A percentile compares a stretch with the other conserved stretches of the same genome.
Conservation (phyloP, 2,888 invertebrate genomes). For the Epistrophe eligans region DNA sequence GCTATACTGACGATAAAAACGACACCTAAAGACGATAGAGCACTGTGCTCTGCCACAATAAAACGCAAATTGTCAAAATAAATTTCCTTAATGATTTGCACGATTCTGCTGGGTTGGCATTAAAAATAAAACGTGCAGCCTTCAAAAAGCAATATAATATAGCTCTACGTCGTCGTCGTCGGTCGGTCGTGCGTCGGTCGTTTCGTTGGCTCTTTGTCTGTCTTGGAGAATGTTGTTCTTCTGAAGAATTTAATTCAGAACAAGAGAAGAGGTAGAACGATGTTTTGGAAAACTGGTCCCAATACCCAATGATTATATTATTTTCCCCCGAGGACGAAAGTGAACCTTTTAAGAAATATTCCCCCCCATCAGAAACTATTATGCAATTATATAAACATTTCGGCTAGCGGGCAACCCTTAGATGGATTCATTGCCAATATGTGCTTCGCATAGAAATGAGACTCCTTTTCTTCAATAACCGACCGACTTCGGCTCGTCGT, state of each 20-base stretch:
- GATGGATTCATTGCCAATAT: slow-evolving; percentile 69
- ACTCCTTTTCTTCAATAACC: neutral
- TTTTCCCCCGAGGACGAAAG: slow-evolving; percentile 35
- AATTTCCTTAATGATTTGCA: slow-evolving; percentile 77
- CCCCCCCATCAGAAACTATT: slow-evolving; percentile 49
- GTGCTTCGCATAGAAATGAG: slow-evolving; percentile 66
- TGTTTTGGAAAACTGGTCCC: slow-evolving; percentile 32
- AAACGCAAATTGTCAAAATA: slow-evolving; percentile 77
- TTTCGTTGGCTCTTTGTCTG: neutral
- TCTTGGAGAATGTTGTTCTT: slow-evolving; percentile 19
- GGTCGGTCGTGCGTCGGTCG: too few relatives aligned
- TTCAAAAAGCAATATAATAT: slow-evolving; percentile 36
- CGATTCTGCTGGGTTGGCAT: slow-evolving; percentile 69
- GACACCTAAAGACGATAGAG: slow-evolving; percentile 51
- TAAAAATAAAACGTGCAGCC: slow-evolving; percentile 64
- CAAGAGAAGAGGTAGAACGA: neutral
- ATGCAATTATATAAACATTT: slow-evolving; percentile 75
- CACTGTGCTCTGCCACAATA: slow-evolving; percentile 56
- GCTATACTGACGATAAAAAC: slow-evolving; percentile 23
- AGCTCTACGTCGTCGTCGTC: neutral
- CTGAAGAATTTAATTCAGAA: slow-evolving; percentile 23
- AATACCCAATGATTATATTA: slow-evolving; percentile 44
- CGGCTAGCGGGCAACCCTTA: slow-evolving; percentile 55
- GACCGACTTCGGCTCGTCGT: neutral
- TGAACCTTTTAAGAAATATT: slow-evolving; percentile 22